Evolutionary conservation across 2,888 invertebrate species (phyloP), one percentile per base, ranked within the genome.

Genomic region (Oasisia sp.): DNA sequence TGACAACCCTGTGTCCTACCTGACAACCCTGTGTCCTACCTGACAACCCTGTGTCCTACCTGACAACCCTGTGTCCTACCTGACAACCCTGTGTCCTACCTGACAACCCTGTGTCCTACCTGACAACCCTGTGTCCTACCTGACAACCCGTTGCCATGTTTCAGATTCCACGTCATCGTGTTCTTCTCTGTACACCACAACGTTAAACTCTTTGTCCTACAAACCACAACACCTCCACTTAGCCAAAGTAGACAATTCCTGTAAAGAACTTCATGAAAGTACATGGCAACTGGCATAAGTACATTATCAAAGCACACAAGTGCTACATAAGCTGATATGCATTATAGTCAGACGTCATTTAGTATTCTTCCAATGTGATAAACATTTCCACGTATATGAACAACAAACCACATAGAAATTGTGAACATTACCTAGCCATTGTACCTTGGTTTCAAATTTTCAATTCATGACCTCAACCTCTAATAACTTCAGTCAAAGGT

Each of bases 171-270:
- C 95, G 96, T 99, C 99, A 96, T 99, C 99, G 94, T 98, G 97
- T 95, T 99, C 99, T 96, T 99, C 99, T 95, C 98, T 98, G 96
- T 99, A 99, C 91, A 99, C 97, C 94, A 98, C 97, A 93, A 99
- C 97, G 96, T 99, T 98, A 95, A 74, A 74, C 74, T 74, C 74
- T 27, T 19, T 74, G 74, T 74, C 74, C 74, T 74, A 74, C 74
- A 74, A n/a, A 74, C n/a, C 89, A 32, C 45, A 91, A 74, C n/a
- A n/a, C 7, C 74, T 89, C 56, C 56, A 32, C 38, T 90, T 58
- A 3, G 32, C 45, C 32, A 89, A 92, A 45, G 44, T 32, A 91
- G 38, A n/a, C n/a, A 92, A 91, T 19, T 32, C 32, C 7, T 8
- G 90, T 44, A 32, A 89, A 92, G 32, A 50, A 44, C 19, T 91